A percentile compares a stretch with the other conserved stretches of the same genome.
Conservation (phyloP, 2,113 vertebrate genomes). For the Scalopus aquaticus region DNA sequence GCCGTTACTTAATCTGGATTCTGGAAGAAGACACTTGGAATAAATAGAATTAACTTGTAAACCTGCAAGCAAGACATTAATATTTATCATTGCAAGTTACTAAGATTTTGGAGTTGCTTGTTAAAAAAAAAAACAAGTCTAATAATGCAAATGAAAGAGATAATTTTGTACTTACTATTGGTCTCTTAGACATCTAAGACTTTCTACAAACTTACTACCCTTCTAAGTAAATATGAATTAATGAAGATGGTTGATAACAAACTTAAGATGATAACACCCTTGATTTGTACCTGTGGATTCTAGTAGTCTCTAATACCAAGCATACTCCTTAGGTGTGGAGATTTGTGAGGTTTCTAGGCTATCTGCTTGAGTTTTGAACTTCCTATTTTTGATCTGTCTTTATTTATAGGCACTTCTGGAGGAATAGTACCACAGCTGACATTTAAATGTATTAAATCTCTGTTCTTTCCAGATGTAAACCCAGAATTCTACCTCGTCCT, state of each 20-base stretch:
- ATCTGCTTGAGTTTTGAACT: not conserved
- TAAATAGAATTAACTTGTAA: not conserved
- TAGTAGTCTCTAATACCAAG: not conserved
- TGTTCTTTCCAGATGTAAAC: constrained; percentile 2
- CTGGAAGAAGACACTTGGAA: not conserved
- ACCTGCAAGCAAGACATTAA: not conserved
- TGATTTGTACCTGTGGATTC: not conserved
- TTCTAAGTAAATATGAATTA: constrained; percentile 3
- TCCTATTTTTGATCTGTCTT: constrained; percentile 23
- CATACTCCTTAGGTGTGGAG: not conserved
- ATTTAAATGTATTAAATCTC: constrained; percentile 41
- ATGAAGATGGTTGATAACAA: not conserved
- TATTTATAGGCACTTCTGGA: not conserved
- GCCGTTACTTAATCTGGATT: not conserved
- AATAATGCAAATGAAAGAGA: not conserved
- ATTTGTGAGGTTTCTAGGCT: not conserved
- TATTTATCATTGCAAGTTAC: not conserved
- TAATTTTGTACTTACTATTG: not conserved
- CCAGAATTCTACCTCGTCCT: constrained; percentile 15
- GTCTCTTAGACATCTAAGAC: not conserved
- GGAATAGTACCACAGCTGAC: not conserved
- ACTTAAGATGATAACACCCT: not conserved
- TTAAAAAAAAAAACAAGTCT: not conserved
- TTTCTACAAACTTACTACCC: not conserved
- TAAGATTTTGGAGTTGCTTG: not conserved